Evolutionary conservation across 2,113 vertebrate genomes (phyloP).

Genomic region (Triplophysa dalaica): DNA sequence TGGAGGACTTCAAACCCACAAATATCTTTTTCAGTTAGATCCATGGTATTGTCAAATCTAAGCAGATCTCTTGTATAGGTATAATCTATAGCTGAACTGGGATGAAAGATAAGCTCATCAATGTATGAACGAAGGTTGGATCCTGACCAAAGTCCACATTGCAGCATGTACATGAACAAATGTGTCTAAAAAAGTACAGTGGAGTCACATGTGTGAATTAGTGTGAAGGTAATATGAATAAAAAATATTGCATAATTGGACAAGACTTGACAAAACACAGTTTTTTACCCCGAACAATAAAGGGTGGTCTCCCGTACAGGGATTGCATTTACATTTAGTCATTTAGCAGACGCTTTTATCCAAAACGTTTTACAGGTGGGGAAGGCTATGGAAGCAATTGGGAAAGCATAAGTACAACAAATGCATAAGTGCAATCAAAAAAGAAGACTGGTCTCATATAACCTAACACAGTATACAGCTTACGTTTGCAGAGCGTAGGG

Average conservation of each 20-base stretch:
- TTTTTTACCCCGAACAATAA: background rate
- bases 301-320: too few relatives aligned
- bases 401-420: too few relatives aligned
- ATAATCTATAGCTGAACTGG: conserved; percentile 6
- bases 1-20: background rate
- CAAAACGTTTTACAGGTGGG: too few relatives aligned
- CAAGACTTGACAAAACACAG: too few relatives aligned
- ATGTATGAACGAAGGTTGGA: conserved; percentile 52
- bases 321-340: too few relatives aligned
- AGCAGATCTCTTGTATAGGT: background rate
- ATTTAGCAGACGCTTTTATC: too few relatives aligned
- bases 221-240: background rate
- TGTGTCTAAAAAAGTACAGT: background rate
- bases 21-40: background rate
- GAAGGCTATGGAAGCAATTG: too few relatives aligned
- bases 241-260: background rate
- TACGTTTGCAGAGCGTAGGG: too few relatives aligned
- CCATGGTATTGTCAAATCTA: background rate
- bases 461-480: too few relatives aligned
- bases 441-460: too few relatives aligned
- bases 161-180: conserved; percentile 3
- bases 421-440: too few relatives aligned
- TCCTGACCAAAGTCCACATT: conserved; percentile 49
- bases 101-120: conserved; percentile 44
- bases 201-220: background rate